Percentiles rank a stretch among this genome's conserved stretches.
Conservation (phyloP, 2,113 vertebrate genomes). For the Hiodon alosoides region DNA sequence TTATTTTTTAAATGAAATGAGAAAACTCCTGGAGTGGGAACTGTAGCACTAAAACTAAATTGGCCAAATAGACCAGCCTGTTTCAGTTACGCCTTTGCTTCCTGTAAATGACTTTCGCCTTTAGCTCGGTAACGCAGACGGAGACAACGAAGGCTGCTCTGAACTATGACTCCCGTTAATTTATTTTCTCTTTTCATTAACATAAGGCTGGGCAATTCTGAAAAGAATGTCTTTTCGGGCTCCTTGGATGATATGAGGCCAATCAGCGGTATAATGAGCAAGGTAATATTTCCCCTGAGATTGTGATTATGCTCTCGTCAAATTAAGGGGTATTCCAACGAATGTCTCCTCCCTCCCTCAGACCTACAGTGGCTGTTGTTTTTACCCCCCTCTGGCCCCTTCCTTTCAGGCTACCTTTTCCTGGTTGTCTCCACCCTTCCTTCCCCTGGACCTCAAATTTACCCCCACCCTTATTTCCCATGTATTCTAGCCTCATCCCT, state of each 20-base stretch:
- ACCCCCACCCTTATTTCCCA: slow-evolving; percentile 44
- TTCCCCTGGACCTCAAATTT: background rate
- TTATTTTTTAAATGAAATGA: no score
- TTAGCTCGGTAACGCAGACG: slow-evolving; percentile 12
- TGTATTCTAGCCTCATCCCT: slow-evolving; percentile 15
- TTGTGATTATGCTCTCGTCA: slow-evolving; percentile 79
- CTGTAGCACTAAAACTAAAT: no score
- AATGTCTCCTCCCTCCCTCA: slow-evolving; percentile 54
- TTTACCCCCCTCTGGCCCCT: background rate
- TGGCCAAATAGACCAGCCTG: no score
- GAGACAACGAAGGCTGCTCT: slow-evolving; percentile 22
- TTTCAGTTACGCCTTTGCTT: background rate
- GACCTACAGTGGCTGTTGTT: background rate
- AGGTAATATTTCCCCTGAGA: slow-evolving; percentile 85
- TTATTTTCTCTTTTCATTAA: slow-evolving; percentile 65
- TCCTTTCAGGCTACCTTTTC: slow-evolving; percentile 22
- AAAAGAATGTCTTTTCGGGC: slow-evolving; percentile 62
- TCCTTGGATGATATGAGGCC: slow-evolving; percentile 84
- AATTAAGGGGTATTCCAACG: slow-evolving; percentile 79
- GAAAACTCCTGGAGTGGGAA: no score
- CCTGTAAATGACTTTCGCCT: background rate
- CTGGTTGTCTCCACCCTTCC: slow-evolving; percentile 36
- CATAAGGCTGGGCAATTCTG: slow-evolving; percentile 60
- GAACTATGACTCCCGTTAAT: slow-evolving; percentile 57
- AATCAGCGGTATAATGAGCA: slow-evolving; percentile 88